Conservation (phyloP, 2,888 invertebrate species). For the Chymomyza fuscimana region DNA sequence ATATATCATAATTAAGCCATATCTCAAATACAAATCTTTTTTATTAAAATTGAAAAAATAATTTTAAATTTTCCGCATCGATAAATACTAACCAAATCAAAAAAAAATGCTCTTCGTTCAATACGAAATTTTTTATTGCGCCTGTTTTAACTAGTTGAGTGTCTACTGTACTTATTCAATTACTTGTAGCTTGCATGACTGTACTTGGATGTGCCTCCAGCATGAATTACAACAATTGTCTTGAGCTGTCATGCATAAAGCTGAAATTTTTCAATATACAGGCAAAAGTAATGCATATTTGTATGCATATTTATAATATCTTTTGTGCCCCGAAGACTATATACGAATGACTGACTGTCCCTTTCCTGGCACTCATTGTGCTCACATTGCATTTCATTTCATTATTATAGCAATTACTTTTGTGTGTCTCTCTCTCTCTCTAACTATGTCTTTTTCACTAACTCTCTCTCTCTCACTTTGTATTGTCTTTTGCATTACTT, state of each 20-base stretch:
- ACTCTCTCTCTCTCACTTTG: too few relatives aligned
- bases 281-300: background rate
- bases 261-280: background rate
- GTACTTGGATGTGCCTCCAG: background rate
- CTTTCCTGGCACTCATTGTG: conserved; percentile 1
- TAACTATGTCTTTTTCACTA: too few relatives aligned
- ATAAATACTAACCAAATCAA: too few relatives aligned
- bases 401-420: background rate
- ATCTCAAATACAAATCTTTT: too few relatives aligned
- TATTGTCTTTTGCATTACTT: background rate
- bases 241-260: conserved; percentile 6
- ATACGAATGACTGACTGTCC: background rate
- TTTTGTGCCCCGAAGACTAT: background rate
- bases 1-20: too few relatives aligned
- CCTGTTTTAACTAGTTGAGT: background rate
- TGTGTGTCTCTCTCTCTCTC: too few relatives aligned
- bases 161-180: background rate
- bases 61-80: too few relatives aligned
- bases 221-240: conserved; percentile 13
- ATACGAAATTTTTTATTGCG: background rate
- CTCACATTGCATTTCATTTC: background rate
- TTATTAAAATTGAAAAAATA: too few relatives aligned
- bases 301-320: background rate
- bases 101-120: too few relatives aligned
- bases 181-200: background rate